Evolutionary conservation across 2,888 invertebrate species (phyloP), one percentile per base, ranked within the genome.

Genomic region (Opisthograptis luteolata): DNA sequence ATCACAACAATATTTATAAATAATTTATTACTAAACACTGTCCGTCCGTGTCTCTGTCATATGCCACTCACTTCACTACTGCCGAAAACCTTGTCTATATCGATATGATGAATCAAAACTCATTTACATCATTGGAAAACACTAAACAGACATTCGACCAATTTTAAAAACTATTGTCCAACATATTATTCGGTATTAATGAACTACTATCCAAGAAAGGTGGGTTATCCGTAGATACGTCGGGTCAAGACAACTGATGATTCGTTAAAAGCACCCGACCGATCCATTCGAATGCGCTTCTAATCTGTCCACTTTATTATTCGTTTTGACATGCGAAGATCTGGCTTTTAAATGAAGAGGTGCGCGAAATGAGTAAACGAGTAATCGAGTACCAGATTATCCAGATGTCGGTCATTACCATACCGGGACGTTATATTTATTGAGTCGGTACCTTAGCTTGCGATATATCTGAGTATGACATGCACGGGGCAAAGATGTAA

Each of bases 321-420:
- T 32, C 9, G 27, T 27, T 22, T 5, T 27, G 20, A 41, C 17
- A 17, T 8, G 32, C 12, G 8, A 30, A 50, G 58, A 49, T 47
- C 32, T 30, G 58, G 39, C 42, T 46, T 47, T 58, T 31, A 40
- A 22, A 43, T 39, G 55, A 53, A 43, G 42, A 61, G 53, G 55
- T 62, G 56, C 44, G 57, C 55, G n/a, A 49, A 55, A 39, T 41
- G 49, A 45, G 39, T 39, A 39, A 43, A 41, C 34, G 32, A 54
- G 56, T 68, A 63, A 62, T 57, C 62, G 53, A 42, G 55, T 55
- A 60, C 57, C 62, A 59, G 68, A 63, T 65, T 65, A 65, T 60
- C 55, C 46, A 66, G 55, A 50, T 48, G 51, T 42, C 52, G 34
- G 52, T 60, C 49, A 66, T 68, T 69, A 65, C 35, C 64, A 67